Percentiles rank a stretch among this genome's conserved stretches.
phyloP scores from a whole-genome alignment of 2,888 invertebrate genomes.

The Hirtodrosophila histrioides region DNA sequence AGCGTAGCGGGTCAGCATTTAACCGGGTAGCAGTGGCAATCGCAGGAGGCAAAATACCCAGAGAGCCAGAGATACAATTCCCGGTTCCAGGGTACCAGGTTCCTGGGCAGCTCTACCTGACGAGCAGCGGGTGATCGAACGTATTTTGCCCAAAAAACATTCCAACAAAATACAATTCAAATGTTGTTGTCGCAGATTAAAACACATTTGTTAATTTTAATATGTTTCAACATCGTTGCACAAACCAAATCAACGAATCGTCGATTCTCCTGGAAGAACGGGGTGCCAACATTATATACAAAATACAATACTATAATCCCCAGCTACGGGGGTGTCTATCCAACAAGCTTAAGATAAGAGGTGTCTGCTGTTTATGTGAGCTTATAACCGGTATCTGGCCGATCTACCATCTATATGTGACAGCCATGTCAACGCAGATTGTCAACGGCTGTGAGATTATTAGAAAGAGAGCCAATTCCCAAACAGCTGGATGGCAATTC shows the following conservation, averaged over 20 bases:
- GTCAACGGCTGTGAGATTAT: conserved; percentile 61
- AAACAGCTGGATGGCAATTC: conserved; percentile 53
- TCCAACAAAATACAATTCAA: conserved; percentile 66
- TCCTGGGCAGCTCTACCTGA: conserved; percentile 53
- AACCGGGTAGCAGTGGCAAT: conserved; percentile 52
- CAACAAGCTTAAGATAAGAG: conserved; percentile 44
- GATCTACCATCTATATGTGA: conserved; percentile 59
- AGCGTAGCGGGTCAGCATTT: conserved; percentile 52
- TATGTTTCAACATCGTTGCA: conserved; percentile 76
- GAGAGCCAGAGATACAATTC: conserved; percentile 12
- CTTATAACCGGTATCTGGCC: conserved; percentile 44
- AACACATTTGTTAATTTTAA: conserved; percentile 81
- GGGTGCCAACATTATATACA: too few species aligned
- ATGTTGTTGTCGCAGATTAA: conserved; percentile 80
- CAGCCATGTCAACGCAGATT: conserved; percentile 69
- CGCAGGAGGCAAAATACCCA: conserved; percentile 43
- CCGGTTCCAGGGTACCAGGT: conserved; percentile 10
- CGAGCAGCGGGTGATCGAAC: conserved; percentile 80
- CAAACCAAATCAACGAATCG: conserved; percentile 40
- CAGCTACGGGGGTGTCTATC: conserved; percentile 25
- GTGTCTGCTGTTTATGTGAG: conserved; percentile 72
- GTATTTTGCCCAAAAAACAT: conserved; percentile 64
- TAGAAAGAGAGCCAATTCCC: conserved; percentile 15
- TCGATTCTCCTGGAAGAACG: too few species aligned
- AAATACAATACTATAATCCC: neutral